phyloP scores from a whole-genome alignment of 53 echinoderm and acorn worm species.

The Holothuria scabra region DNA sequence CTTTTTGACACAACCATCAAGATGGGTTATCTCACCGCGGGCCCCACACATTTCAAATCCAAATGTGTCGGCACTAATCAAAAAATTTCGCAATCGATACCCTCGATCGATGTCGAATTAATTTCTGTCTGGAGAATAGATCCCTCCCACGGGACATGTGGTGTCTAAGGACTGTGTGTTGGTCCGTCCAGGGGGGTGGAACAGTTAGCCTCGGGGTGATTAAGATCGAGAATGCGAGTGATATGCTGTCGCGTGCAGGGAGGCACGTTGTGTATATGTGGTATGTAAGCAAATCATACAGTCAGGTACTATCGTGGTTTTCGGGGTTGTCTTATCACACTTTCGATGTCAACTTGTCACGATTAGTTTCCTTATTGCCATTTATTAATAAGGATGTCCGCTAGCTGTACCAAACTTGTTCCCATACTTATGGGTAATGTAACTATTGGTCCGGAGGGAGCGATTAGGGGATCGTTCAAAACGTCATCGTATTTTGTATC shows the following conservation, averaged over 20 bases:
- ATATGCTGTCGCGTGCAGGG: too few species aligned
- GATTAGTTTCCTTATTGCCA: slow-evolving; percentile 24
- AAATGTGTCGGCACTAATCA: slow-evolving; percentile 29
- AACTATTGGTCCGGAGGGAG: slow-evolving; percentile 14
- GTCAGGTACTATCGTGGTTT: too few species aligned
- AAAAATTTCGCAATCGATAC: slow-evolving; percentile 26
- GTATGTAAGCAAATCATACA: too few species aligned
- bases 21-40: background rate
- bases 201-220: background rate
- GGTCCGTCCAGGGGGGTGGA: slow-evolving; percentile 7
- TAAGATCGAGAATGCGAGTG: too few species aligned
- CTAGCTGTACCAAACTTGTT: slow-evolving; percentile 16
- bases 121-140: slow-evolving; percentile 45
- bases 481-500: background rate
- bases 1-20: too few species aligned
- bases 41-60: slow-evolving; percentile 10
- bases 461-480: slow-evolving; percentile 21
- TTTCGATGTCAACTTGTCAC: slow-evolving; percentile 34
- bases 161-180: slow-evolving; percentile 26
- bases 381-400: slow-evolving; percentile 28
- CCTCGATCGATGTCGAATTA: slow-evolving; percentile 31
- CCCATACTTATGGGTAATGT: background rate
- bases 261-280: too few species aligned
- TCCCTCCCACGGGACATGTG: slow-evolving; percentile 10
- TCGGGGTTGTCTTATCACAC: slow-evolving; percentile 8